Evolutionary conservation across 2,113 vertebrate genomes (phyloP).

Genomic region (Eretmochelys imbricata): DNA sequence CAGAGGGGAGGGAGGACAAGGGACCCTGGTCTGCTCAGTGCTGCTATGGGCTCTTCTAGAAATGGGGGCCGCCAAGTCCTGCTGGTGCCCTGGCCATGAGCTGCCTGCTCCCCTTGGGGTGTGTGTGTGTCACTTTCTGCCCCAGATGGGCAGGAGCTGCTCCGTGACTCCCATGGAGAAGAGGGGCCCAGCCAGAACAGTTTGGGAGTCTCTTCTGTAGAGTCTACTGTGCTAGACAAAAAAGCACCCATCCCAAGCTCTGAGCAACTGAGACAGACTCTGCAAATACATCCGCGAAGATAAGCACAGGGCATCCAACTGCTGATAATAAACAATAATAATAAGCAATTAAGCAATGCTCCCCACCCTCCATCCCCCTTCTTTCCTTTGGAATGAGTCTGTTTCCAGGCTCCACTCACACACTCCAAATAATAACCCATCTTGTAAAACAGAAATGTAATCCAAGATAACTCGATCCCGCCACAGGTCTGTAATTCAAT

Average conservation of each 20-base stretch:
- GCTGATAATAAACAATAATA: constrained; percentile 6
- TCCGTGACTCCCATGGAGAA: neutral
- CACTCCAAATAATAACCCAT: constrained; percentile 13
- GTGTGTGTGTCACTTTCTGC: neutral
- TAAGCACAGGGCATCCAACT: neutral
- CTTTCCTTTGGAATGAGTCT: neutral
- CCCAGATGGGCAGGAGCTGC: neutral
- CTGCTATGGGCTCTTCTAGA: neutral
- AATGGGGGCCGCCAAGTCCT: neutral
- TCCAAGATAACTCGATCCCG: constrained; percentile 49
- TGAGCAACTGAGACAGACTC: neutral
- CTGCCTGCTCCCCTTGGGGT: neutral
- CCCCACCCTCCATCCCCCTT: neutral
- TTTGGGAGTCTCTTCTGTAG: neutral
- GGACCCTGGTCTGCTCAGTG: neutral
- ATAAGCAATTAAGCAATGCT: neutral
- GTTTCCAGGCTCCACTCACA: constrained; percentile 13
- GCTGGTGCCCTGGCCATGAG: neutral
- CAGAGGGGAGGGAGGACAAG: neutral
- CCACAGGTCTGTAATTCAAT: constrained; percentile 34
- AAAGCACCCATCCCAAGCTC: neutral
- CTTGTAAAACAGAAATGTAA: neutral
- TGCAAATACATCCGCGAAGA: constrained; percentile 12
- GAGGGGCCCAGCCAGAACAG: neutral
- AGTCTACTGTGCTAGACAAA: neutral